A percentile compares a stretch with the other conserved stretches of the same genome.
These are phyloP conservation scores for Macquaria australasica DNA, from an alignment of 2,113 vertebrate genomes.

Conservation along the genomic window DNA sequence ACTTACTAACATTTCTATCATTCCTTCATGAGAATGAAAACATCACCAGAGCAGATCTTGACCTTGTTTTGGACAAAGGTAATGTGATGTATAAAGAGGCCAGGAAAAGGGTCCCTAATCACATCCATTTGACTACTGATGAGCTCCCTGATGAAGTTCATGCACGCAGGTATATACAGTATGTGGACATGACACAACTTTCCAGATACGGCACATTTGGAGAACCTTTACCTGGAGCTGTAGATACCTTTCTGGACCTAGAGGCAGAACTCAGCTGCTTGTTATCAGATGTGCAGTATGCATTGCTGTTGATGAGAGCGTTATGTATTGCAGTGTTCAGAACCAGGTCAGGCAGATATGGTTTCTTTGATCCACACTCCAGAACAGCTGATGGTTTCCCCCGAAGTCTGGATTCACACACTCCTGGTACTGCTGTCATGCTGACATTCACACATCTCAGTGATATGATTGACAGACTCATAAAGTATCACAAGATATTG, in stretches of 20 bases:
- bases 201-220: neutral
- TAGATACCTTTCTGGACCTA: neutral
- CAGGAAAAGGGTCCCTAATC: neutral
- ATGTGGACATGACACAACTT: neutral
- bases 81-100: neutral
- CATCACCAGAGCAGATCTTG: neutral
- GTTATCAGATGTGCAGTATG: neutral
- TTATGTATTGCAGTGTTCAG: neutral
- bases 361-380: constrained; percentile 4
- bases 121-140: neutral
- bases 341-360: neutral
- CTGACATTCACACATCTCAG: neutral
- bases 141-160: neutral
- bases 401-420: neutral
- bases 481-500: neutral
- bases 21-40: constrained; percentile 18
- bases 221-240: neutral
- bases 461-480: neutral
- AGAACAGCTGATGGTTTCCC: neutral
- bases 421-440: constrained; percentile 3
- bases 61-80: constrained; percentile 17
- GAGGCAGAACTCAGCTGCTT: neutral
- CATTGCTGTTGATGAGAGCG: neutral
- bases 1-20: constrained; percentile 6
- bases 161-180: neutral